Evolutionary conservation across 2,797 vertebrate genomes (phyloP), one percentile per base, ranked within the genome.

Genomic region (Phoebastria nigripes): DNA sequence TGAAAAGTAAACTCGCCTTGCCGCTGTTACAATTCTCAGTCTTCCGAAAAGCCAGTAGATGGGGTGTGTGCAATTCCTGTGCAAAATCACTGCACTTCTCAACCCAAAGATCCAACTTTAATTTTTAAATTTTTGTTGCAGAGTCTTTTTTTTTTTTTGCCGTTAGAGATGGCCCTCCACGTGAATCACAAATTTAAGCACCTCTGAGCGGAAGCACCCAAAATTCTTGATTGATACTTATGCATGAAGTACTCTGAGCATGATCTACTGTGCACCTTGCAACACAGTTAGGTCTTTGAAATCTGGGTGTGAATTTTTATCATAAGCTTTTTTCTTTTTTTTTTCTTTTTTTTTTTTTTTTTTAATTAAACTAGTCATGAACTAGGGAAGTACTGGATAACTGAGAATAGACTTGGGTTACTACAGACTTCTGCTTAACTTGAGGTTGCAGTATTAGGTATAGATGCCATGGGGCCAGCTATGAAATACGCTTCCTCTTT

Each of bases 31-130:
- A 89, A 73, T 77, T 85, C 67, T 93, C 78, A 94, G 81, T 94
- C 96, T 95, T 67, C 82, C 2, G 6, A 80, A 92, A 92, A 97
- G 84, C 96, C 96, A 95, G 96, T 87, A 97, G 96, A 94, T 96
- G 96, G 96, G 87, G 94, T 95, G 71, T 94, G 94, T 95, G 94
- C 74, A 93, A 22, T 94, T 91, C 84, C 55, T 80, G 26, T 85
- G 82, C 37, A 74, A 33, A 85, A 89, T 46, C 49, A 25, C 41
- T 56, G 65, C 25, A 35, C 51, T 87, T 79, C 29, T 56, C 42
- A 82, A 24, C n/a, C 44, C 56, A 44, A 52, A 82, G 56, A 82
- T 63, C 37, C 44, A 56, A 1, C 44, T 67, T 55, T 9, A 61
- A 20, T 82, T 89, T 83, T 83, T 55, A 35, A 44, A 7, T 14